Percentiles rank a stretch among this genome's conserved stretches.
phyloP scores from a whole-genome alignment of 2,113 vertebrate species.

The Cyprinodon variegatus region DNA sequence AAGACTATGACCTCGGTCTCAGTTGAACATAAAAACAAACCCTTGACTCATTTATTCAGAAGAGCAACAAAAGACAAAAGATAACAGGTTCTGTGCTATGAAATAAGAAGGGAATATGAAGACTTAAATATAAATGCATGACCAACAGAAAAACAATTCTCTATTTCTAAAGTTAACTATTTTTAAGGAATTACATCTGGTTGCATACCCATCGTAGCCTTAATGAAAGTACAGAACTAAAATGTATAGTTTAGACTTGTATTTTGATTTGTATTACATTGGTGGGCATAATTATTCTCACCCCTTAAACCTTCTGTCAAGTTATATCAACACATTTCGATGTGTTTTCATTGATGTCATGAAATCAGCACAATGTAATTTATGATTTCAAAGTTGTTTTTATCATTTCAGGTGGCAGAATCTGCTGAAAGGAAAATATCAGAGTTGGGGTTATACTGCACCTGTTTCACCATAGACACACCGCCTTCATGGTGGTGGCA shows the following conservation, averaged over 20 bases:
- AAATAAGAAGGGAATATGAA: slow-evolving; percentile 1
- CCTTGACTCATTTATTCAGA: slow-evolving; percentile 35
- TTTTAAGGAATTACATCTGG: not conserved
- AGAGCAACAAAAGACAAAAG: not conserved
- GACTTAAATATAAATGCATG: not conserved
- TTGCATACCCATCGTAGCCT: not conserved
- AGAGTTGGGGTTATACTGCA: too few relatives aligned
- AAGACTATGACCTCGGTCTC: slow-evolving; percentile 12
- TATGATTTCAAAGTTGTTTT: too few relatives aligned
- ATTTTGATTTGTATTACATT: not conserved
- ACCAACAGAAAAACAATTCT: not conserved
- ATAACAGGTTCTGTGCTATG: slow-evolving; percentile 7
- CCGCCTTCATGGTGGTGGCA: too few relatives aligned
- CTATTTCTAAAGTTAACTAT: not conserved
- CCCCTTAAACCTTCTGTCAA: not conserved
- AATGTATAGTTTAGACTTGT: not conserved
- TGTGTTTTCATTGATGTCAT: too few relatives aligned
- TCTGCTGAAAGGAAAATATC: too few relatives aligned
- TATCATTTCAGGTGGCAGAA: too few relatives aligned
- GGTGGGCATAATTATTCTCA: not conserved
- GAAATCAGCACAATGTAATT: too few relatives aligned
- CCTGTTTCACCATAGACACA: too few relatives aligned
- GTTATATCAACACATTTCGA: too few relatives aligned
- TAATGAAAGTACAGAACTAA: not conserved
- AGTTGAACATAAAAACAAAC: slow-evolving; percentile 19